These are phyloP conservation scores for Panulirus ornatus DNA, from an alignment of 1,140 invertebrate genomes.

Conservation along the genomic window DNA sequence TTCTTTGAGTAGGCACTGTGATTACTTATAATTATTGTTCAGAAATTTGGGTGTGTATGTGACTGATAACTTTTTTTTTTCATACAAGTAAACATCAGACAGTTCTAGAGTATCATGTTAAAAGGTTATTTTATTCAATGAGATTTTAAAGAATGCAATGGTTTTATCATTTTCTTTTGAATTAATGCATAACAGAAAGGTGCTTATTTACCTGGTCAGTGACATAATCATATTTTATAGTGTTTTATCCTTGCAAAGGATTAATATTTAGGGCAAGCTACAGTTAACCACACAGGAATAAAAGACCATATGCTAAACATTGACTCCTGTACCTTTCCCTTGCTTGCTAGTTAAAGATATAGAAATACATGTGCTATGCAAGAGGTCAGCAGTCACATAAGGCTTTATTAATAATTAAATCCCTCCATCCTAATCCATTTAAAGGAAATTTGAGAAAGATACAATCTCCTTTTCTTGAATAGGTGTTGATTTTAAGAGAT, in stretches of 20 bases:
- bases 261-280: background rate
- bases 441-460: background rate
- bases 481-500: background rate
- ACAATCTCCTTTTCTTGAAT: background rate
- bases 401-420: conserved; percentile 6
- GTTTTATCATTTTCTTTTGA: background rate
- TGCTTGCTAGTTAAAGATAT: background rate
- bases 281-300: background rate
- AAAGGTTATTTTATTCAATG: background rate
- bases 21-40: background rate
- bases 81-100: background rate
- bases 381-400: background rate
- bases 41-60: background rate
- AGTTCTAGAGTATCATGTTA: background rate
- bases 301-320: background rate
- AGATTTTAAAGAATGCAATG: background rate
- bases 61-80: background rate
- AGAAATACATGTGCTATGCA: background rate
- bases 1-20: background rate
- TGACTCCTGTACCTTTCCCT: background rate
- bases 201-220: conserved; percentile 16
- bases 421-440: background rate
- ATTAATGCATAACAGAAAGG: conserved; percentile 19
- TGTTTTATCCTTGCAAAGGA: background rate
- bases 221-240: background rate